These are phyloP conservation scores for Sebastes hopkinsi DNA, from an alignment of 2,797 vertebrate species.

Conservation along the genomic window DNA sequence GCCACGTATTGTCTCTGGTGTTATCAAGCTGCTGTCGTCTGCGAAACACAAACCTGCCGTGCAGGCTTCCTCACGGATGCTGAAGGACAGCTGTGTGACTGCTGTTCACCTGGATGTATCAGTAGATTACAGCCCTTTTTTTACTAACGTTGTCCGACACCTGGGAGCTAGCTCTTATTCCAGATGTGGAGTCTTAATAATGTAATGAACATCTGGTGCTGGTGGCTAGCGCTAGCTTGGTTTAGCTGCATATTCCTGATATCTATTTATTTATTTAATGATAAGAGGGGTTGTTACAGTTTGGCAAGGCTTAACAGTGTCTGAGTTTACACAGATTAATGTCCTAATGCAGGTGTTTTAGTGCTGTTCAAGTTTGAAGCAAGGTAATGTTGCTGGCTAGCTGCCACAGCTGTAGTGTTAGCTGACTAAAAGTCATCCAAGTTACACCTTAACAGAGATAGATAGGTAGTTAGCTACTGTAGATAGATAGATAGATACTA, in stretches of 20 bases:
- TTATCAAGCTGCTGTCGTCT: constrained; percentile 19
- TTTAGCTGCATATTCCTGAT: neutral
- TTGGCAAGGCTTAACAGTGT: neutral
- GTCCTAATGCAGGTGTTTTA: neutral
- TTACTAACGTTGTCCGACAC: neutral
- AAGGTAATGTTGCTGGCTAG: constrained; percentile 9
- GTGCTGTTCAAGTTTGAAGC: constrained; percentile 28
- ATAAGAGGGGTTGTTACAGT: constrained; percentile 1
- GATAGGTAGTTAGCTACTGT: no score
- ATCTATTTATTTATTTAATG: neutral
- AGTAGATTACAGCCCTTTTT: neutral
- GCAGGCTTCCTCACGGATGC: neutral
- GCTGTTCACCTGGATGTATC: neutral
- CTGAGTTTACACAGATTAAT: neutral
- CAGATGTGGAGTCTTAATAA: constrained; percentile 7
- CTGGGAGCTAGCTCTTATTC: neutral
- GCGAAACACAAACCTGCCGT: neutral
- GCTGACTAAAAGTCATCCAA: constrained; percentile 9
- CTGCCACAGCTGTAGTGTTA: constrained; percentile 1
- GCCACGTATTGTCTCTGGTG: constrained; percentile 53
- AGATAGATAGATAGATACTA: no score
- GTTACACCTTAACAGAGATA: constrained; percentile 9
- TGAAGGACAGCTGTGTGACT: neutral
- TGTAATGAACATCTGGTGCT: neutral
- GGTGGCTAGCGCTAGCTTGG: constrained; percentile 63